A percentile compares a stretch with the other conserved stretches of the same genome.
These are phyloP conservation scores for Zosterops lateralis DNA, from an alignment of 2,113 vertebrate genomes.

Conservation along the genomic window DNA sequence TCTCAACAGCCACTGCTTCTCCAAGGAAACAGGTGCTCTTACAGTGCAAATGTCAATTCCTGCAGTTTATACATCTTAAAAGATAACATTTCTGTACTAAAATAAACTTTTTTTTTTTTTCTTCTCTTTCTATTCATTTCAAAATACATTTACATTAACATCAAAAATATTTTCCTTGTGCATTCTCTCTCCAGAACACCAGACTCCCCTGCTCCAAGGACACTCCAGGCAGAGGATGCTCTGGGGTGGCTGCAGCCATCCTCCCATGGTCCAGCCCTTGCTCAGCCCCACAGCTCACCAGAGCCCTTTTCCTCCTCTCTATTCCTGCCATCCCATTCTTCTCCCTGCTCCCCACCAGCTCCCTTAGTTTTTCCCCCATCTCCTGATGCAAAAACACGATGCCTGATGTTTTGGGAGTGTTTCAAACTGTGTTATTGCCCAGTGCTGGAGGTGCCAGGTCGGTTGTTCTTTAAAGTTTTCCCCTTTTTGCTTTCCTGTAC, in stretches of 20 bases:
- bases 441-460: not conserved
- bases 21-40: conserved; percentile 20
- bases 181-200: conserved; percentile 9
- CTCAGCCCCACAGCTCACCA: not conserved
- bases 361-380: not conserved
- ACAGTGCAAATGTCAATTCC: conserved; percentile 54
- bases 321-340: not conserved
- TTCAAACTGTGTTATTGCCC: not conserved
- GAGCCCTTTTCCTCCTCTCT: not conserved
- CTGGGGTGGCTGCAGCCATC: not conserved
- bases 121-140: conserved; percentile 38
- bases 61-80: conserved; percentile 47
- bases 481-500: conserved; percentile 63
- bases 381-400: not conserved
- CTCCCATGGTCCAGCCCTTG: not conserved
- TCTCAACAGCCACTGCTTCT: conserved; percentile 8
- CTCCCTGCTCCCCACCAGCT: not conserved
- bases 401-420: not conserved
- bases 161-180: conserved; percentile 74
- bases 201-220: not conserved
- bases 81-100: conserved; percentile 67
- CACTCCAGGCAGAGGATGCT: not conserved
- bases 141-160: conserved; percentile 77
- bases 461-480: conserved; percentile 80
- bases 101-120: conserved; percentile 63